Evolutionary conservation across 2,113 vertebrate species (phyloP).

Genomic region (Cavia aperea): DNA sequence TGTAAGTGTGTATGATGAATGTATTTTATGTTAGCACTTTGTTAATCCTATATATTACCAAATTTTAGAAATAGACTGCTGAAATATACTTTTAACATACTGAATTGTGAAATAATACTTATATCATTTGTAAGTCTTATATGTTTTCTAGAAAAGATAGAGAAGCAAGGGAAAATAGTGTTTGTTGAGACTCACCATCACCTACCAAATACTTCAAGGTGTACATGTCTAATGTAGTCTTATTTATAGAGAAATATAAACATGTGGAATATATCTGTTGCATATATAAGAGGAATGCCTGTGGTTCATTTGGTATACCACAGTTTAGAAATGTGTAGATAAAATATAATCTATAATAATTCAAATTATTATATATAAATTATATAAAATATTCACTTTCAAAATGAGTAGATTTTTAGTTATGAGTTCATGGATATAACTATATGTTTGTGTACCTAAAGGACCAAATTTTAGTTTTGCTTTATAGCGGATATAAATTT

Average conservation of each 20-base stretch:
- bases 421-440: neutral
- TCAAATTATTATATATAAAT: neutral
- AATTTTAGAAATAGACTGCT: slow-evolving; percentile 17
- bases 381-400: neutral
- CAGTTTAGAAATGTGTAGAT: neutral
- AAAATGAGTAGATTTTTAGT: neutral
- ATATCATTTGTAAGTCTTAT: neutral
- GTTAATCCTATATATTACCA: neutral
- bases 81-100: neutral
- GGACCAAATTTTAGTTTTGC: slow-evolving; percentile 23
- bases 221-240: neutral
- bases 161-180: neutral
- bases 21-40: neutral
- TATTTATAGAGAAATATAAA: neutral
- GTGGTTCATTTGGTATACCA: neutral
- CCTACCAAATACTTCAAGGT: neutral
- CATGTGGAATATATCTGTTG: slow-evolving; percentile 7
- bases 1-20: neutral
- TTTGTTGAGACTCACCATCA: neutral
- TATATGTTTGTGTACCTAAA: neutral
- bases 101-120: neutral
- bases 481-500: neutral
- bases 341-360: neutral
- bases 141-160: neutral
- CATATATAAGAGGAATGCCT: neutral